Percentiles rank a stretch among this genome's conserved stretches.
Evolutionary conservation across 2,888 invertebrate genomes (phyloP).

Genomic region (Phragmatobia fuliginosa): DNA sequence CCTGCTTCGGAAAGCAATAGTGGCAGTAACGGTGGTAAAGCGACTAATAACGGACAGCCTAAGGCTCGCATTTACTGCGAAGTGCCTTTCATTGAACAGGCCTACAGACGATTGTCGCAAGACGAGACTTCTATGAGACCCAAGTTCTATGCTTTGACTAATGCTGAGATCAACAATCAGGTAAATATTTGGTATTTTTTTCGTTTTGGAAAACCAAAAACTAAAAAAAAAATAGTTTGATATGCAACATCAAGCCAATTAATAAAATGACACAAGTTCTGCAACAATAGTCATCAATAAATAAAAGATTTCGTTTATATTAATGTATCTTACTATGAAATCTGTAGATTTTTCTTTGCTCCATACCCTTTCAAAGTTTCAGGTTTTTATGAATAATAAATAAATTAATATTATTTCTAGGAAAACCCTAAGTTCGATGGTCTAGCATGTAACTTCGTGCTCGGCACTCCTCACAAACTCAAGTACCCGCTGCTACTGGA

Average conservation of each 20-base stretch:
- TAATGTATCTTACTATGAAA: no score
- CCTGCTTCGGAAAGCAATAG: conserved; percentile 62
- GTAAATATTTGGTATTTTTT: conserved; percentile 58
- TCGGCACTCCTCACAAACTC: conserved; percentile 96
- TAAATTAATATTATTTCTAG: conserved; percentile 67
- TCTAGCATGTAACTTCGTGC: conserved; percentile 96
- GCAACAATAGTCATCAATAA: no score
- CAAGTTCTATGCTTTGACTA: conserved; percentile 95
- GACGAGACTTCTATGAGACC: conserved; percentile 93
- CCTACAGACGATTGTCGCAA: conserved; percentile 75
- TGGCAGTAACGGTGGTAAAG: conserved; percentile 62
- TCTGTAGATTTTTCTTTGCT: no score
- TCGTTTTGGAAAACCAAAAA: no score
- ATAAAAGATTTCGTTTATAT: no score
- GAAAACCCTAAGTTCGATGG: conserved; percentile 97
- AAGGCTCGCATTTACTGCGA: conserved; percentile 82
- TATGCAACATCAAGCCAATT: no score
- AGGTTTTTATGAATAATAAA: no score
- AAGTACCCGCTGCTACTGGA: conserved; percentile 95
- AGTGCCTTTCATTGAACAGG: conserved; percentile 78
- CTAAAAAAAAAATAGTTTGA: no score
- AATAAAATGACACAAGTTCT: no score
- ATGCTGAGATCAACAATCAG: conserved; percentile 89
- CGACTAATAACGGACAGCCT: conserved; percentile 65
- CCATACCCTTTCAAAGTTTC: no score